These are phyloP conservation scores for Holcopasites calliopsidis DNA, from an alignment of 1,140 invertebrate genomes.

Conservation along the genomic window DNA sequence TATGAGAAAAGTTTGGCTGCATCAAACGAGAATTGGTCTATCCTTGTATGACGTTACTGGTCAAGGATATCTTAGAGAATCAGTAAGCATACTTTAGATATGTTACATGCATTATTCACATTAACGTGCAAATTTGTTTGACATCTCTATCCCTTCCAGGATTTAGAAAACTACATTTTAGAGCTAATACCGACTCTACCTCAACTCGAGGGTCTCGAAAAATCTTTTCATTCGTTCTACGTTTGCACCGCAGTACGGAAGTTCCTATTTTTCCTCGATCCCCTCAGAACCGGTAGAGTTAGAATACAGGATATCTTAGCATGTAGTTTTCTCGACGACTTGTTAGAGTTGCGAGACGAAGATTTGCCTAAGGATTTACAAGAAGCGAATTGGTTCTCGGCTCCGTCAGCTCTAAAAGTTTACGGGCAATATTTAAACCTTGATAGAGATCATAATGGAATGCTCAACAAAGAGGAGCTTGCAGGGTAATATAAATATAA, in stretches of 20 bases:
- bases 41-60: constrained; percentile 96
- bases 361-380: constrained; percentile 90
- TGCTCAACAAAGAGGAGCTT: constrained; percentile 94
- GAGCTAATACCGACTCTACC: constrained; percentile 95
- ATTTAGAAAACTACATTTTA: constrained; percentile 96
- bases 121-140: background rate
- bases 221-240: constrained; percentile 97
- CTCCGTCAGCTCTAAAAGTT: constrained; percentile 91
- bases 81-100: constrained; percentile 80
- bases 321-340: constrained; percentile 94
- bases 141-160: constrained; percentile 81
- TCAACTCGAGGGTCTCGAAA: constrained; percentile 93
- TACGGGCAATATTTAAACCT: constrained; percentile 97
- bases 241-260: constrained; percentile 97
- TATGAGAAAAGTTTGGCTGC: constrained; percentile 96
- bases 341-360: constrained; percentile 92
- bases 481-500: constrained; percentile 82
- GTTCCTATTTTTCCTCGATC: constrained; percentile 97
- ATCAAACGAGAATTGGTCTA: constrained; percentile 95
- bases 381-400: constrained; percentile 97
- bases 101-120: constrained; percentile 21
- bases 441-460: constrained; percentile 97
- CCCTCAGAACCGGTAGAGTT: constrained; percentile 91
- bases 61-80: constrained; percentile 94
- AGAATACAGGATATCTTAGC: constrained; percentile 95